Base-by-base conservation (phyloP, 1,140 invertebrate genomes). In the Leptinotarsa lineolata region DNA sequence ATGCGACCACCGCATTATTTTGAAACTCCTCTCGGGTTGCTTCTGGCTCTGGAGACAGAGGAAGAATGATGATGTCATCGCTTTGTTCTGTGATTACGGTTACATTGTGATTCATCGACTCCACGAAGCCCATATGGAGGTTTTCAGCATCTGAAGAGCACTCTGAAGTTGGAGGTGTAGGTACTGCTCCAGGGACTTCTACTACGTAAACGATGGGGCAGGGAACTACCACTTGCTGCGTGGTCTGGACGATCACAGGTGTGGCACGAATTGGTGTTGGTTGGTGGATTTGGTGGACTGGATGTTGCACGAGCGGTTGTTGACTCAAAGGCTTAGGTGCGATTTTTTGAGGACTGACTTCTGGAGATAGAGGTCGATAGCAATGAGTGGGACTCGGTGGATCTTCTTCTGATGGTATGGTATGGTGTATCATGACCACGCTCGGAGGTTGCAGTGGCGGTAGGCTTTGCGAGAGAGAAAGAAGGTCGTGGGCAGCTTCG, bases 401-500 rank as follows among this genome's bases (percentile, higher is more conserved):
- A 21, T 74, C 67, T 20, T 81, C 79, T 60, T 79, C 79, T 15
- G 69, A 72, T 13, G 79, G 76, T 68, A 83, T 78, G 59, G 76
- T 78, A 39, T 87, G 85, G 75, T 87, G 86, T 39, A 88, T 88
- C 69, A 87, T 88, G 18, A 89, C 87, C 0, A 91, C 88, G 61
- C 89, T 88, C 0, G 91, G 91, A 0, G 90, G 90, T 30, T 91
- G 90, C 13, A 94, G 84, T 0, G 92, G 92, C 0, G 93, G 93
- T 70, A 94, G 80, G 54, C 93, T 93, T 70, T 93, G 89, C 3
- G 93, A 93, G 13, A 95, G 85, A 72, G 94, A 94, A 16, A 95
- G 84, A n/a, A 95, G 86, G 81, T 94, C 93, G 79, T 94, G 93
- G 1, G 94, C 94, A 4, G 93, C 93, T 85, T 94, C 93, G 2